These are phyloP conservation scores for Menidia beryllina DNA, from an alignment of 2,113 vertebrate species.

Conservation along the genomic window DNA sequence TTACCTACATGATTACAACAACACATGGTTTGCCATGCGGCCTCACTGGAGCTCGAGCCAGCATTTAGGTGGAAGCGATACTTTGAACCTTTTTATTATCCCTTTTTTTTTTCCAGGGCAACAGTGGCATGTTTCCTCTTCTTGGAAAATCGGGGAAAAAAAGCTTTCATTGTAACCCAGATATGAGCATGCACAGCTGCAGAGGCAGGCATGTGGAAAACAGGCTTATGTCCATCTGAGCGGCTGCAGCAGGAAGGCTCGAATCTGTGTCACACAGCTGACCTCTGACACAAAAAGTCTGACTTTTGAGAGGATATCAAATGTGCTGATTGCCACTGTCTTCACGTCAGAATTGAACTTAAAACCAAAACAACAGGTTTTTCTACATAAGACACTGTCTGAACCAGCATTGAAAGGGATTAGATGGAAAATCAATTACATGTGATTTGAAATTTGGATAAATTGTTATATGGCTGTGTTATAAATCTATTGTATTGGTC, in stretches of 20 bases:
- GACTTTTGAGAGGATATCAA: slow-evolving; percentile 45
- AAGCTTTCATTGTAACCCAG: slow-evolving; percentile 67
- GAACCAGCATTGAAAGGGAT: background rate
- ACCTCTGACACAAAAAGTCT: slow-evolving; percentile 61
- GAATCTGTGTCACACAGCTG: slow-evolving; percentile 59
- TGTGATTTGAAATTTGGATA: no score
- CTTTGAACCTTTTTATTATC: slow-evolving; percentile 65
- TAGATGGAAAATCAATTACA: background rate
- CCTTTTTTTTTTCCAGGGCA: slow-evolving; percentile 47
- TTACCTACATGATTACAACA: slow-evolving; percentile 69
- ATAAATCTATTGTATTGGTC: no score
- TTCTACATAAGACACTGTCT: background rate
- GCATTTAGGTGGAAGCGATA: slow-evolving; percentile 77
- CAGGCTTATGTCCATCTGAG: slow-evolving; percentile 71
- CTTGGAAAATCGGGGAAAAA: slow-evolving; percentile 61
- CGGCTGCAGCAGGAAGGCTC: slow-evolving; percentile 37
- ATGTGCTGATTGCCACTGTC: slow-evolving; percentile 24
- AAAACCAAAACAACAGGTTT: slow-evolving; percentile 10
- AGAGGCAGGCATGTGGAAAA: slow-evolving; percentile 78
- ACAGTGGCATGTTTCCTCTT: slow-evolving; percentile 64
- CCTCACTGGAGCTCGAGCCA: slow-evolving; percentile 30
- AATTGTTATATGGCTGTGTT: no score
- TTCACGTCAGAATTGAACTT: slow-evolving; percentile 31
- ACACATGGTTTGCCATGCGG: slow-evolving; percentile 53
- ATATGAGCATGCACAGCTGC: slow-evolving; percentile 77